Evolutionary conservation across 2,113 vertebrate genomes (phyloP), one percentile per base, ranked within the genome.

Genomic region (Prunella fulvescens): DNA sequence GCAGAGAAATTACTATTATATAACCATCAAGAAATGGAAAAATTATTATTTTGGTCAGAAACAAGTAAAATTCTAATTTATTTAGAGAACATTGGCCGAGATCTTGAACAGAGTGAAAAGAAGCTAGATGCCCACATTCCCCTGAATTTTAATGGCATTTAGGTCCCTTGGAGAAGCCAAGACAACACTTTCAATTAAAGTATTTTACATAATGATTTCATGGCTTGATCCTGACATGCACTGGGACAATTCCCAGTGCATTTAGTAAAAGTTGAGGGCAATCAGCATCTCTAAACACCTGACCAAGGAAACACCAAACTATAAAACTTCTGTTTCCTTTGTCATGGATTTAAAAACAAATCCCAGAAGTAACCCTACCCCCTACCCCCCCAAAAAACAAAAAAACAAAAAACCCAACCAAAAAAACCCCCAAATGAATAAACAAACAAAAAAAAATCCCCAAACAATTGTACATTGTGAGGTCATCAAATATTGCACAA

Each of bases 41-140:
- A 96, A 97, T 93, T 93, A 91, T 94, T 96, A 95, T 97, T 97
- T 93, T 94, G 70, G 58, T 92, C 72, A 92, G 65, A 92, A 94
- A 81, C 73, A 78, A 96, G 78, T 56, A 84, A 88, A 94, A 90
- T 95, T 96, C 58, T 96, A 88, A 95, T 93, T 93, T 93, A 93
- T 81, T 92, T 90, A 91, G 90, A 89, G 80, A 91, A 62, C 53
- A 82, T 88, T 90, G 95, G 76, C 86, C 13, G 22, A 89, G 77
- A 92, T 50, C 76, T 96, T 88, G 56, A 82, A 66, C 54, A n/a
- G 45, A 95, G 40, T 64, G n/a, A 92, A 79, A 95, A 81, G 70
- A 48, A 88, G 40, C 12, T 82, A 64, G 71, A 91, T 91, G 67
- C 57, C 53, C 45, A 90, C 19, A 62, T 93, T 89, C 33, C 61